Conservation (phyloP, 2,797 vertebrate species). For the Glyptemys insculpta region DNA sequence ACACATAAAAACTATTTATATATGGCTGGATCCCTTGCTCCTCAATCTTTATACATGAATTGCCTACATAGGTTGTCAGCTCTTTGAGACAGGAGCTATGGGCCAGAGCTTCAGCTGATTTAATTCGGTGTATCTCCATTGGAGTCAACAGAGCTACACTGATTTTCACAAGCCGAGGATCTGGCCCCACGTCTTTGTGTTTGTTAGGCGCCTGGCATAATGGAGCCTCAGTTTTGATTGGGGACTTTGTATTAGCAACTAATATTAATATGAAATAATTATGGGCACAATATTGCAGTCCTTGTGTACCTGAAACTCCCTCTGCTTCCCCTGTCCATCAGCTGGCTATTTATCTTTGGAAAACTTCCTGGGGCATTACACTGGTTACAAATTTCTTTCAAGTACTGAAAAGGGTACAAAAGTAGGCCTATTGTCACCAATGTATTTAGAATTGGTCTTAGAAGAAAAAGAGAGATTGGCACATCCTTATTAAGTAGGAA, state of each 20-base stretch:
- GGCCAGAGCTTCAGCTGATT: neutral
- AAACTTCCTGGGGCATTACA: neutral
- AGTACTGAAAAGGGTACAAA: neutral
- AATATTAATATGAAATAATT: neutral
- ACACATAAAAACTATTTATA: neutral
- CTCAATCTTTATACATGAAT: neutral
- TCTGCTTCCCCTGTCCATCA: neutral
- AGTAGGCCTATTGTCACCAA: neutral
- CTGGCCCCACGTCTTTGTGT: neutral
- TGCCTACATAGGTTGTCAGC: neutral
- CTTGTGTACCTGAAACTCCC: neutral
- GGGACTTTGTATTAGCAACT: neutral
- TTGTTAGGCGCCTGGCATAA: neutral
- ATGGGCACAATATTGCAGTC: neutral
- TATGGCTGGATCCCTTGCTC: neutral
- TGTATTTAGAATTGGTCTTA: neutral
- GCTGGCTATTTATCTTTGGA: neutral
- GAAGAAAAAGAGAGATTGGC: neutral
- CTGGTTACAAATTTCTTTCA: neutral
- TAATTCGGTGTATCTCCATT: neutral
- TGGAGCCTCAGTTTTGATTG: neutral
- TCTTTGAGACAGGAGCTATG: neutral
- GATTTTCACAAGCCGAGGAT: neutral
- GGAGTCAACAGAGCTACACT: neutral
- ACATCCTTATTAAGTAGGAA: neutral